These are phyloP conservation scores for Sphaeramia orbicularis DNA, from an alignment of 2,797 vertebrate genomes.

Conservation along the genomic window DNA sequence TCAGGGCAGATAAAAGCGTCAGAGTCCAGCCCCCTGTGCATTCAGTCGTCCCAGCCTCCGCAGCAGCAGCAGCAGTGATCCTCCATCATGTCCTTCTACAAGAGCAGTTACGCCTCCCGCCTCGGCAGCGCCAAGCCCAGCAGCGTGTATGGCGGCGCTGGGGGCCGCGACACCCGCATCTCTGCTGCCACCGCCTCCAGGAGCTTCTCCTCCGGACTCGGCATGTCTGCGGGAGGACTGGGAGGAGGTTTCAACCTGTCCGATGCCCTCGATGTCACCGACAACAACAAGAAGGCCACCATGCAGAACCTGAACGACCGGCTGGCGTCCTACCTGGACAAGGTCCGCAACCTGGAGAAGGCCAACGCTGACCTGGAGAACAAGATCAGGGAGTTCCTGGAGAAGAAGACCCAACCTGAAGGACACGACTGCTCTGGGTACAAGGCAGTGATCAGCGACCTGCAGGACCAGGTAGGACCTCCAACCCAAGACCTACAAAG, in stretches of 20 bases:
- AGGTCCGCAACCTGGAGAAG: slow-evolving; percentile 86
- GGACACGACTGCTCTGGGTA: slow-evolving; percentile 79
- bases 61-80: background rate
- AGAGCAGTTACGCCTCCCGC: background rate
- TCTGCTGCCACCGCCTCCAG: background rate
- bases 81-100: background rate
- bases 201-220: background rate
- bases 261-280: slow-evolving; percentile 36
- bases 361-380: slow-evolving; percentile 89
- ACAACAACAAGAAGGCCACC: slow-evolving; percentile 56
- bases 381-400: slow-evolving; percentile 87
- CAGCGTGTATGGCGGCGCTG: background rate
- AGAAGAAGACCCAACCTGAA: slow-evolving; percentile 66
- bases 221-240: background rate
- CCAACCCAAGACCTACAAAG: background rate
- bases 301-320: slow-evolving; percentile 94
- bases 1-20: too few relatives aligned
- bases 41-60: too few relatives aligned
- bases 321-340: slow-evolving; percentile 88
- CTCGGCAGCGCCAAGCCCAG: background rate
- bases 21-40: too few relatives aligned
- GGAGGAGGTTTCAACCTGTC: background rate
- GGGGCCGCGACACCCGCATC: background rate
- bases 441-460: slow-evolving; percentile 80
- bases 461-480: slow-evolving; percentile 69